These are phyloP conservation scores for Falco peregrinus DNA, from an alignment of 2,797 vertebrate species.

Conservation along the genomic window DNA sequence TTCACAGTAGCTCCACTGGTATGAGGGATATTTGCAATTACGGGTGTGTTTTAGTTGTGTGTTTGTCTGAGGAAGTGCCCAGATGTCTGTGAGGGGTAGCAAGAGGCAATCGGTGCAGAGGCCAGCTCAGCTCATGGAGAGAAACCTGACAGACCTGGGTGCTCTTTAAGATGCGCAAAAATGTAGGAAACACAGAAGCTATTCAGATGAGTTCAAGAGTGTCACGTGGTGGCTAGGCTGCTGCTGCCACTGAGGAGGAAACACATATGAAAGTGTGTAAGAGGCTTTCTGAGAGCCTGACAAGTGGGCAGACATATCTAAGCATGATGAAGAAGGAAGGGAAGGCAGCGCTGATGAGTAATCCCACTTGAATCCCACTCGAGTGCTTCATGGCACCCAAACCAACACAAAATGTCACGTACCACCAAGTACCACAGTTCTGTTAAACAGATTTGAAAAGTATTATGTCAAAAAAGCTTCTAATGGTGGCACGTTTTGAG, in stretches of 20 bases:
- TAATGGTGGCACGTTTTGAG: conserved; percentile 2
- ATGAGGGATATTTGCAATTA: not conserved
- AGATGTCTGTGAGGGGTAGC: not conserved
- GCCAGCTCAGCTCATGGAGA: not conserved
- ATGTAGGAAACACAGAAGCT: not conserved
- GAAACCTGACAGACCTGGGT: not conserved
- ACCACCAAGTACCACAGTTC: not conserved
- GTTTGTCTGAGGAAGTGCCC: not conserved
- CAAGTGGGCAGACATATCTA: not conserved
- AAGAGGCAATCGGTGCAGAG: not conserved
- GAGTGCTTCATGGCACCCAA: not conserved
- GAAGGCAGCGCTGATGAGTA: not conserved
- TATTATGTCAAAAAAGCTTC: not conserved
- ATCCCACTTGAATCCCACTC: not conserved
- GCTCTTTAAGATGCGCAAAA: not conserved
- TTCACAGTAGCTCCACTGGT: not conserved
- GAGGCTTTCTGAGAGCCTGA: not conserved
- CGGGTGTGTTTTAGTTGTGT: not conserved
- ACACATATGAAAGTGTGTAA: not conserved
- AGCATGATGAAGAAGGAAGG: not conserved
- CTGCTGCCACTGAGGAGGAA: not conserved
- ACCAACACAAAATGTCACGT: not conserved
- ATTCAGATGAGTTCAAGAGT: not conserved
- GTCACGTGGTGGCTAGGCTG: not conserved
- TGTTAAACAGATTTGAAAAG: not conserved